A percentile compares a stretch with the other conserved stretches of the same genome.
Evolutionary conservation across 2,888 invertebrate genomes (phyloP).

Genomic region (Tethea ocularis): DNA sequence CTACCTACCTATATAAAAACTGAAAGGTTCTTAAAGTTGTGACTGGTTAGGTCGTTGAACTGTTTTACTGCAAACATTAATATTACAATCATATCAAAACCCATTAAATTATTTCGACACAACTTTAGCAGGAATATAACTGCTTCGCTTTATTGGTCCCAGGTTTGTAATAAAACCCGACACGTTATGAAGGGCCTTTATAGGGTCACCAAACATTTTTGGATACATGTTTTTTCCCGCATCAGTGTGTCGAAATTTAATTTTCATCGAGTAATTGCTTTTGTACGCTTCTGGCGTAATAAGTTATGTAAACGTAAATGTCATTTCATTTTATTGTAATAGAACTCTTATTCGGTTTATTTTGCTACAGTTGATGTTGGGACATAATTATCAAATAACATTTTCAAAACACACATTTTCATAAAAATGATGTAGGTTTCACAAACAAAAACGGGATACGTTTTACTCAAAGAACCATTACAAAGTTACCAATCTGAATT

Average conservation of each 20-base stretch:
- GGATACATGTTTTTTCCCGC: not conserved
- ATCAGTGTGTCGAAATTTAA: slow-evolving; percentile 7
- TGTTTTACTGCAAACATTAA: slow-evolving; percentile 16
- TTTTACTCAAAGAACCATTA: no score
- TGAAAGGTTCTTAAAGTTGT: no score
- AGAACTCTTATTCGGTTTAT: not conserved
- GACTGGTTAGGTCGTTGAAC: not conserved
- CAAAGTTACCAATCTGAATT: no score
- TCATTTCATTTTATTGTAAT: slow-evolving; percentile 14
- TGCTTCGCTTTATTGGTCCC: slow-evolving; percentile 49
- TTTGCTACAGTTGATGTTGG: not conserved
- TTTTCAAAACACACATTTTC: no score
- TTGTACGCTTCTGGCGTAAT: not conserved
- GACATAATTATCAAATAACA: no score
- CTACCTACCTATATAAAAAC: no score
- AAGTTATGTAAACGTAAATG: not conserved
- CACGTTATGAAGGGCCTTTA: slow-evolving; percentile 30
- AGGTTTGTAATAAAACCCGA: slow-evolving; percentile 42
- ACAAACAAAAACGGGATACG: no score
- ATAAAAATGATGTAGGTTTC: no score
- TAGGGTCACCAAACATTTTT: slow-evolving; percentile 26
- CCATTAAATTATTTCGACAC: slow-evolving; percentile 51
- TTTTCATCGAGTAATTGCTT: slow-evolving; percentile 1
- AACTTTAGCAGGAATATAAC: slow-evolving; percentile 45
- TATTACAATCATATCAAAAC: slow-evolving; percentile 44